Evolutionary conservation across 2,113 vertebrate species (phyloP).

Genomic region (Alouatta palliata): DNA sequence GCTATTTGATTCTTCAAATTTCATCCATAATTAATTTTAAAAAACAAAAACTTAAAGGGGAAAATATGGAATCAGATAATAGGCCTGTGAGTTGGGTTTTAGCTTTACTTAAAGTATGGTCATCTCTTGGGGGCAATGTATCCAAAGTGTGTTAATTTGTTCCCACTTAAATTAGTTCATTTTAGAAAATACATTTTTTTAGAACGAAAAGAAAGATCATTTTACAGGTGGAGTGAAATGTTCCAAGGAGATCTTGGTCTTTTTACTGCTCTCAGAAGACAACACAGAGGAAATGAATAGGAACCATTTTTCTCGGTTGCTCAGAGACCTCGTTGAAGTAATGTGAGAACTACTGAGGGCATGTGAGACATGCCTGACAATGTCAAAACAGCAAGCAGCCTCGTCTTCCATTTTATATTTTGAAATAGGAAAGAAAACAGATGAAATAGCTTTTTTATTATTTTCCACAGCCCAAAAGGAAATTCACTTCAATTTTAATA

Average conservation of each 20-base stretch:
- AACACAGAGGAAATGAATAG: not conserved
- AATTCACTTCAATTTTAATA: constrained; percentile 73
- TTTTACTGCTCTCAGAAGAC: not conserved
- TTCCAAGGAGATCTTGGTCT: not conserved
- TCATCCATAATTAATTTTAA: not conserved
- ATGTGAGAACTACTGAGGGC: not conserved
- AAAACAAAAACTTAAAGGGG: not conserved
- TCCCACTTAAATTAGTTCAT: not conserved
- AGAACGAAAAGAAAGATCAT: not conserved
- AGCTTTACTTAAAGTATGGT: not conserved
- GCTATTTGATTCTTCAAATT: not conserved
- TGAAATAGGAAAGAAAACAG: constrained; percentile 60
- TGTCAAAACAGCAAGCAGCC: constrained; percentile 53
- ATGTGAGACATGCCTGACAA: constrained; percentile 9
- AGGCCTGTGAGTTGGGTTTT: not conserved
- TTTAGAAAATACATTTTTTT: not conserved
- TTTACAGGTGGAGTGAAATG: not conserved
- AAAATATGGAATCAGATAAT: not conserved
- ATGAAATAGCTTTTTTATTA: constrained; percentile 73
- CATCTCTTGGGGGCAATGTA: not conserved
- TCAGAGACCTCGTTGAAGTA: constrained; percentile 3
- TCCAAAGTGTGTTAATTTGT: not conserved
- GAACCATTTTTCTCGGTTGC: not conserved
- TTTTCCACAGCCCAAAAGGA: constrained; percentile 70
- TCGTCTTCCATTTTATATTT: constrained; percentile 53